Evolutionary conservation across 2,113 vertebrate genomes (phyloP), one percentile per base, ranked within the genome.

Genomic region (Xenopus borealis): DNA sequence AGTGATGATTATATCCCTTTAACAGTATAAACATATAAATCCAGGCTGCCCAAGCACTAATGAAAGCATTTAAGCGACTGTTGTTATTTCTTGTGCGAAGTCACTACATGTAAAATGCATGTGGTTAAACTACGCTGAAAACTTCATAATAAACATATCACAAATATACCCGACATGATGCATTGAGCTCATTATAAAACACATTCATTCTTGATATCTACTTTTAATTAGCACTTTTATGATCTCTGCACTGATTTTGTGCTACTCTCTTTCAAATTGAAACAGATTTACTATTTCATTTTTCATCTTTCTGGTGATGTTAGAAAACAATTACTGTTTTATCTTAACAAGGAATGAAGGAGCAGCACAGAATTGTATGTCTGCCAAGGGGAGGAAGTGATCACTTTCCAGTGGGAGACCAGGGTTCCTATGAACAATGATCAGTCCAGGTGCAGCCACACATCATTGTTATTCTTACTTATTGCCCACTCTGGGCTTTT

Each of bases 211-310:
- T 62, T 63, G n/a, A 44, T 66, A 59, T 69, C 73, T 62, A 66
- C 73, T 75, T 61, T 75, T 77, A 77, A 77, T 69, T 77, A 69
- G 44, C 61, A 70, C 61, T 77, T 77, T 59, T 63, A 64, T 77
- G 66, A 44, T 64, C 59, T 52, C 66, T 45, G 59, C 33, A 50
- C 65, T 75, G 58, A 62, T 75, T 53, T 63, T 69, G 45, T 19
- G 52, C 65, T 23, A 20, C 33, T 53, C 19, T 57, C 47, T n/a
- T 68, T 61, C 46, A 61, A 44, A 61, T 40, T 27, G 19, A 30
- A 57, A 55, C 62, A 69, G 62, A 69, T 55, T 70, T 77, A 77
- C n/a, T 61, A 23, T 61, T 61, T 10, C 20, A 18, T 20, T 57
- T 17, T 61, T 47, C 44, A n/a, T 66, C 12, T 27, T 27, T 69